A percentile compares a stretch with the other conserved stretches of the same genome.
These are phyloP conservation scores for Typhlomys cinereus DNA, from an alignment of 2,113 vertebrate genomes.

Conservation along the genomic window DNA sequence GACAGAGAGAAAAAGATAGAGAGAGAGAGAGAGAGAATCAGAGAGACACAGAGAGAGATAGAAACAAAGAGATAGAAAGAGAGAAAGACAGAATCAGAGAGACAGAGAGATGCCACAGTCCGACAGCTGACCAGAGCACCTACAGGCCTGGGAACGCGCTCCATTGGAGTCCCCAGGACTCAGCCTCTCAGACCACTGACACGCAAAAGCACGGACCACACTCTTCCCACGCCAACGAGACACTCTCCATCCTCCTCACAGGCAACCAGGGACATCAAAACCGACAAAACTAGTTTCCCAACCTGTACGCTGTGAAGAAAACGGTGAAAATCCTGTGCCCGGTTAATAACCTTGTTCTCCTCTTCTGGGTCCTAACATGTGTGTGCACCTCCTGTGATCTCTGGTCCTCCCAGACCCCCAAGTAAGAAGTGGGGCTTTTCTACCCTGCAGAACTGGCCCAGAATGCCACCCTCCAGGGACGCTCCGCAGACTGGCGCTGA, in stretches of 20 bases:
- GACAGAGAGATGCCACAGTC: conserved; percentile 46
- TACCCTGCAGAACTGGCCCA: background rate
- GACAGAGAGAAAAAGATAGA: too few relatives aligned
- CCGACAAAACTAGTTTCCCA: background rate
- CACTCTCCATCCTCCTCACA: background rate
- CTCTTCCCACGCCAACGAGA: background rate
- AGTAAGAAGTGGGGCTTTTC: background rate
- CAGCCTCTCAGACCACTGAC: background rate
- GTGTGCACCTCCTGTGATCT: background rate
- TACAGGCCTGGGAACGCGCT: conserved; percentile 32
- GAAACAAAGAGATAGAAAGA: too few relatives aligned
- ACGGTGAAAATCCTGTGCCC: background rate
- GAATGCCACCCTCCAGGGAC: background rate
- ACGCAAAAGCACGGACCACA: background rate
- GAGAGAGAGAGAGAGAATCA: too few relatives aligned
- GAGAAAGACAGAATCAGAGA: too few relatives aligned
- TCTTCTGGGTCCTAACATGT: background rate
- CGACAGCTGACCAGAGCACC: conserved; percentile 58
- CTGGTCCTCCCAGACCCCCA: background rate
- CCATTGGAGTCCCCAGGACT: background rate
- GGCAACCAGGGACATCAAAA: background rate
- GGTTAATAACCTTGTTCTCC: background rate
- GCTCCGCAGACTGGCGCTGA: background rate
- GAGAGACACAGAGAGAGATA: too few relatives aligned
- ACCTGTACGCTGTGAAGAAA: background rate